Conservation (phyloP, 2,797 vertebrate species). For the Acridotheres tristis region DNA sequence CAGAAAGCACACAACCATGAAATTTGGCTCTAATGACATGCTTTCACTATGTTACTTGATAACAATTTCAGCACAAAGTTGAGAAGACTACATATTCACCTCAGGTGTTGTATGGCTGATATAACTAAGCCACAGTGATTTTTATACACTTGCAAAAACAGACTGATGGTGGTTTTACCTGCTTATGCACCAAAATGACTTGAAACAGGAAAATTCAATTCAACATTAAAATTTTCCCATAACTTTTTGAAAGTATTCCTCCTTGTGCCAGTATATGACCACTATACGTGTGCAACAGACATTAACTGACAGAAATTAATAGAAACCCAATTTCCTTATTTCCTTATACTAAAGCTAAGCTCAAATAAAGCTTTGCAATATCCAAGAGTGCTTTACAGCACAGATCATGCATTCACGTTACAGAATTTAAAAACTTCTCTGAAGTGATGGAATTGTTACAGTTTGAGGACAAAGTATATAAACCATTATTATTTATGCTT, state of each 20-base stretch:
- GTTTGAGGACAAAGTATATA: neutral
- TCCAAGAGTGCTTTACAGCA: neutral
- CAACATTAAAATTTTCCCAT: neutral
- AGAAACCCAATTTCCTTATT: neutral
- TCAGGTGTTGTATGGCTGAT: neutral
- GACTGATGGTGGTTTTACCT: neutral
- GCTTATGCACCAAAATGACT: neutral
- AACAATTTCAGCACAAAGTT: neutral
- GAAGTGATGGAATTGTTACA: neutral
- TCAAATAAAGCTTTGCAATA: neutral
- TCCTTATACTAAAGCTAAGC: neutral
- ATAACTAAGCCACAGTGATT: neutral
- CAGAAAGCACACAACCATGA: neutral
- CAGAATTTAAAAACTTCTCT: neutral
- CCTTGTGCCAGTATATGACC: neutral
- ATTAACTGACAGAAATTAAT: neutral
- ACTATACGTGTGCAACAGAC: neutral
- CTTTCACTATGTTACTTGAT: neutral
- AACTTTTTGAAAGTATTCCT: neutral
- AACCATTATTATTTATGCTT: neutral
- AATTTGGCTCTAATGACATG: neutral
- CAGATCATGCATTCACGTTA: neutral
- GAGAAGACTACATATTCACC: neutral
- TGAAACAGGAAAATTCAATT: neutral
- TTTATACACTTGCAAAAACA: neutral